These are phyloP conservation scores for Arge pagana DNA, from an alignment of 2,888 invertebrate species.

Conservation along the genomic window DNA sequence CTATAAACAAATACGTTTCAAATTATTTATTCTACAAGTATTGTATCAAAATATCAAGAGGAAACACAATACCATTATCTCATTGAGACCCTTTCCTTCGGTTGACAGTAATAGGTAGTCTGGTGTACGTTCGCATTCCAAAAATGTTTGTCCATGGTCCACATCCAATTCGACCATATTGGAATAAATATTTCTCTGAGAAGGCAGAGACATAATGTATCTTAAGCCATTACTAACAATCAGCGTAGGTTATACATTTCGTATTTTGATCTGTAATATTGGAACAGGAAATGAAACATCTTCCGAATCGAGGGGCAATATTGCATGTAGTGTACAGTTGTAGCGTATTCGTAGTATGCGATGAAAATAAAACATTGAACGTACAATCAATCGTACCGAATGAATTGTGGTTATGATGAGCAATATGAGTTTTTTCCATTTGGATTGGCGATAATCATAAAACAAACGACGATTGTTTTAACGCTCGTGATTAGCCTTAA, in stretches of 20 bases:
- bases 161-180: slow-evolving; percentile 32
- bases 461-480: not conserved
- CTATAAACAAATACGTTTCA: not conserved
- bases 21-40: not conserved
- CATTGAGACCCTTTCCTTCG: slow-evolving; percentile 27
- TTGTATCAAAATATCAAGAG: not conserved
- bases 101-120: slow-evolving; percentile 33
- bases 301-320: too few relatives aligned
- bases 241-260: slow-evolving; percentile 2
- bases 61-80: slow-evolving; percentile 33
- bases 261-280: slow-evolving; percentile 6
- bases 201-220: slow-evolving; percentile 36
- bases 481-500: not conserved
- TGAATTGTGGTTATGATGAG: slow-evolving; percentile 15
- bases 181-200: slow-evolving; percentile 30
- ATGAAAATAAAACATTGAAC: too few relatives aligned
- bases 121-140: slow-evolving; percentile 25
- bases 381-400: too few relatives aligned
- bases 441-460: not conserved
- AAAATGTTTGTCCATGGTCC: slow-evolving; percentile 25
- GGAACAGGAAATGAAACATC: not conserved
- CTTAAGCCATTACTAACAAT: slow-evolving; percentile 1
- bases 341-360: not conserved
- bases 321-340: not conserved
- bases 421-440: slow-evolving; percentile 1